Evolutionary conservation across 1,140 invertebrate genomes (phyloP), one percentile per base, ranked within the genome.

Genomic region (Drosophila tristis): DNA sequence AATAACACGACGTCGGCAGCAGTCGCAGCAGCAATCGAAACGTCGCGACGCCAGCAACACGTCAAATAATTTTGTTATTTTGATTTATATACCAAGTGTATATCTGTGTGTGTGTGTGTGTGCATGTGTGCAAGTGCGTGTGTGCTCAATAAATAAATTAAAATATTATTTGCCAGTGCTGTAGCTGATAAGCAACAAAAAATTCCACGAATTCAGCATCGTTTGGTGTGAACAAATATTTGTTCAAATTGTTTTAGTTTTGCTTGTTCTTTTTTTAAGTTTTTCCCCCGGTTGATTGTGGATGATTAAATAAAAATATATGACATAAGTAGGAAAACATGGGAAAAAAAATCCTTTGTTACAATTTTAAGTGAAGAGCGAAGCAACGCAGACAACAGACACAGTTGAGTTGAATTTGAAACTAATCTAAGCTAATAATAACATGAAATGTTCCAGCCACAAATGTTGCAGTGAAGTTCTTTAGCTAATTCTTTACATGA

Each of bases 61-160:
- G 80, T 84, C 82, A 80, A 78, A 62, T 74, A 62, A 77, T 62
- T 81, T 78, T 75, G 62, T 62, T 70, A 59, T 72, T 82, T 82
- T 86, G 82, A 86, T 86, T 86, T 86, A 86, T 86, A 76, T 87
- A 64, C 74, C 50, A 71, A 61, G 59, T 49, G 60, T 45, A 29
- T 59, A 39, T 48, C 26, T 61, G 16, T 42, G 47, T 23, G 8
- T 26, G 50, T 43, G 5, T 26, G 13, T 44, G 31, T 45, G 26
- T 51, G 49, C 35, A 39, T 76, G 42, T 44, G 58, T 56, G 11
- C 43, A 23, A 23, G 26, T 26, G 57, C 42, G 44, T 59, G 42
- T 81, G 70, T 55, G 68, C 67, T 73, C 61, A 80, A 89, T 89
- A 87, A 89, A 87, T 87, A 87, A 89, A 84, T 89, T 89, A 67